Base-by-base conservation (phyloP, 2,113 vertebrate species). In the Actenoides hombroni region DNA sequence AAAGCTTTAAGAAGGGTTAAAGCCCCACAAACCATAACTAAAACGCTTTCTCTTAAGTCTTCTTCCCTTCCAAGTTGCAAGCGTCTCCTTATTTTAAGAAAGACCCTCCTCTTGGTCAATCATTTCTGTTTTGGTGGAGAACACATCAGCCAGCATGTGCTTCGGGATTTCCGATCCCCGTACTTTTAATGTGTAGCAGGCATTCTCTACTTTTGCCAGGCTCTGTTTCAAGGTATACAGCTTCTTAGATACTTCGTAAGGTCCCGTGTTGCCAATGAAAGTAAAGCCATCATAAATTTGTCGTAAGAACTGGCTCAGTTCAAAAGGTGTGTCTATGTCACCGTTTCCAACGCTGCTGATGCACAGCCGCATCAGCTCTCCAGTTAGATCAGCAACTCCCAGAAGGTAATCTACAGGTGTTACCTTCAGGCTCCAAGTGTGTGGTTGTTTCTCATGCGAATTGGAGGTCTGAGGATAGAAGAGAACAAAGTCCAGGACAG, bases 181-280 rank as follows among this genome's bases (percentile, higher is more conserved):
- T 57, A 99, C 99, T 31, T 98, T 98, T 37, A 99, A 97, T 0
- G 99, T 97, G 69, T 99, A 99, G 95, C 99, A 99, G 64, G 99
- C 99, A 53, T 99, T 99, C 97, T 99, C 99, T 74, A 99, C 99
- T 94, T 99, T 99, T 33, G 98, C 98, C 91, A 99, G 97, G 79
- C 99, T 99, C 98, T 99, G 99, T 23, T 99, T 98, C 94, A 99
- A 98, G 11, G 98, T 99, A 74, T 99, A 99, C 69, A 99, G 98
- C 97, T 99, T 99, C 98, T 99, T 99, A 16, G 99, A 99, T 51
- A 99, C 99, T 98, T 99, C 99, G 0, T 99, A 99, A 1, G 99
- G 99, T 39, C 99, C 99, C 1, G 99, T 99, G 97, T 99, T 99
- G 54, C 99, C 99, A 73, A 99, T 99, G 97, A 98, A 99, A 57